phyloP scores from a whole-genome alignment of 2,113 vertebrate species.

The Prolemur simus region DNA sequence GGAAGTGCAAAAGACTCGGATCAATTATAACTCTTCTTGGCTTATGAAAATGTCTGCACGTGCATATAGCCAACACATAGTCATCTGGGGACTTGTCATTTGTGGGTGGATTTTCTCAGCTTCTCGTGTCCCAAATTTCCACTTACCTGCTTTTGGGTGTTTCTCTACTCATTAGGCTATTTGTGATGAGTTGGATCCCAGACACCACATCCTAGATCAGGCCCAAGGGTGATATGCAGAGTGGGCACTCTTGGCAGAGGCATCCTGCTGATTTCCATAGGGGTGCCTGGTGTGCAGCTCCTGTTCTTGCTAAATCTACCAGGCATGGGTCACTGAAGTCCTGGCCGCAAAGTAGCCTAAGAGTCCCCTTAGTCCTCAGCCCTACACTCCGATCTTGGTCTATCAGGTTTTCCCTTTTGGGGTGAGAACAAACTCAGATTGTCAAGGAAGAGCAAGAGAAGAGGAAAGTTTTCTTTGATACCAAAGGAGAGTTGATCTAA shows the following conservation, averaged over 20 bases:
- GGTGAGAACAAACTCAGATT: background rate
- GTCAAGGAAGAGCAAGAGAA: background rate
- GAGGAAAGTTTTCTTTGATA: background rate
- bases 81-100: conserved; percentile 7
- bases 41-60: background rate
- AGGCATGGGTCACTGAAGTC: background rate
- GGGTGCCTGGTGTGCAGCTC: background rate
- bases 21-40: background rate
- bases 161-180: background rate
- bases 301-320: background rate
- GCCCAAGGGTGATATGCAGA: background rate
- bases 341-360: background rate
- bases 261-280: background rate
- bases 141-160: background rate
- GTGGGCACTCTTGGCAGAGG: background rate
- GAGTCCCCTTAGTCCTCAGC: background rate
- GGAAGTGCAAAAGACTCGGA: background rate
- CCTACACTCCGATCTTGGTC: background rate
- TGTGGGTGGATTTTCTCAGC: background rate
- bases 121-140: background rate
- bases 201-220: background rate
- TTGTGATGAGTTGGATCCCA: background rate
- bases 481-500: background rate
- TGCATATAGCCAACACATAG: background rate
- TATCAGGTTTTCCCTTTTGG: background rate